A percentile compares a stretch with the other conserved stretches of the same genome.
Conservation (phyloP, 2,113 vertebrate genomes). For the Thunnus thynnus region DNA sequence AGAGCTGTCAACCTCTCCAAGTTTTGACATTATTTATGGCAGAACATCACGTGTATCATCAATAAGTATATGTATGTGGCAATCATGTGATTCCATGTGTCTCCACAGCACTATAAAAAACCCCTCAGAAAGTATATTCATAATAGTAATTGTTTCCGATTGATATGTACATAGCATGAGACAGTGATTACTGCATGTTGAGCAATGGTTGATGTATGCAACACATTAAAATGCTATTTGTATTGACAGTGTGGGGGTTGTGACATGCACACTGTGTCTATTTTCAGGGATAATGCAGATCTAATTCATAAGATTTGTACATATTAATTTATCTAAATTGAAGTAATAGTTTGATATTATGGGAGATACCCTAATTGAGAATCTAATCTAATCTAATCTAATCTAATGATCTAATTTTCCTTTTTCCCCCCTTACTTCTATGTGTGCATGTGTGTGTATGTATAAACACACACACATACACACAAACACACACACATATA, state of each 20-base stretch:
- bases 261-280: background rate
- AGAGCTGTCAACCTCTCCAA: background rate
- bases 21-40: background rate
- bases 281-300: background rate
- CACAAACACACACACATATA: no score
- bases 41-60: slow-evolving; percentile 29
- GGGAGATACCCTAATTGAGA: no score
- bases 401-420: no score
- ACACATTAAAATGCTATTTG: background rate
- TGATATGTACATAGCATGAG: background rate
- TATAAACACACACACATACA: no score
- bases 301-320: background rate
- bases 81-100: background rate
- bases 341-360: no score
- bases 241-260: background rate
- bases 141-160: background rate
- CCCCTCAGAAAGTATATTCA: background rate
- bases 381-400: no score
- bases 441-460: no score
- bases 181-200: background rate
- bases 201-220: background rate
- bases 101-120: background rate
- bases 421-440: no score
- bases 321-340: background rate
- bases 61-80: background rate